phyloP scores from a whole-genome alignment of 2,888 invertebrate species.

The Hydrotaea cyrtoneurina region DNA sequence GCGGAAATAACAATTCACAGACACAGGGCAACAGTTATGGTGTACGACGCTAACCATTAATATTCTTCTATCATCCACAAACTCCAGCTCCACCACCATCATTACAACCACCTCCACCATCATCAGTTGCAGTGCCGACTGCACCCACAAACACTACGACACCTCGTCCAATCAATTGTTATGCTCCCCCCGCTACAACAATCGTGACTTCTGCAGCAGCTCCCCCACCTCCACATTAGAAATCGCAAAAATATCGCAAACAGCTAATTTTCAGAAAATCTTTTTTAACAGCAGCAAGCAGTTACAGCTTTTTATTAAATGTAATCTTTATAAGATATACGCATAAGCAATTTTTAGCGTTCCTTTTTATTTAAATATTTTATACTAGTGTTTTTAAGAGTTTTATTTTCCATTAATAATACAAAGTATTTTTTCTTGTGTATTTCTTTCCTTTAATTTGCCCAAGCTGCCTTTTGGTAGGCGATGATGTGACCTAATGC shows the following conservation, averaged over 20 bases:
- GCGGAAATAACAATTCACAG: slow-evolving; percentile 76
- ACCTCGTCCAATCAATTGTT: slow-evolving; percentile 65
- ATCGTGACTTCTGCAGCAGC: slow-evolving; percentile 56
- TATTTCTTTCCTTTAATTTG: slow-evolving; percentile 48
- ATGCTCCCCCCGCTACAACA: slow-evolving; percentile 60
- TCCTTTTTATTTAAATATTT: slow-evolving; percentile 61
- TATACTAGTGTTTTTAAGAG: slow-evolving; percentile 53
- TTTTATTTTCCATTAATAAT: slow-evolving; percentile 60
- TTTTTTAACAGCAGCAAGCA: slow-evolving; percentile 12
- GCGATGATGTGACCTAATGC: slow-evolving; percentile 54
- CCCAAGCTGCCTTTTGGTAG: slow-evolving; percentile 56
- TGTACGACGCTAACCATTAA: slow-evolving; percentile 78
- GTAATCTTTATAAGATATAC: slow-evolving; percentile 69
- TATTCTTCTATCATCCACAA: slow-evolving; percentile 72
- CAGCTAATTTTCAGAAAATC: background rate
- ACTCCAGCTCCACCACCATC: slow-evolving; percentile 65
- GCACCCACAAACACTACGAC: slow-evolving; percentile 69
- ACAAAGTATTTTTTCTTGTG: slow-evolving; percentile 62
- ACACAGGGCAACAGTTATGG: slow-evolving; percentile 75
- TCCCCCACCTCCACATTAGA: slow-evolving; percentile 25
- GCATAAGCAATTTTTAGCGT: slow-evolving; percentile 60
- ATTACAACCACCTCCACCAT: slow-evolving; percentile 66
- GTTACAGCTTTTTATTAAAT: slow-evolving; percentile 53
- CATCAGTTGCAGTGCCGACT: slow-evolving; percentile 59
- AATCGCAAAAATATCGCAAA: background rate